Evolutionary conservation across 1,140 invertebrate genomes (phyloP).

Genomic region (Nymphalis io): DNA sequence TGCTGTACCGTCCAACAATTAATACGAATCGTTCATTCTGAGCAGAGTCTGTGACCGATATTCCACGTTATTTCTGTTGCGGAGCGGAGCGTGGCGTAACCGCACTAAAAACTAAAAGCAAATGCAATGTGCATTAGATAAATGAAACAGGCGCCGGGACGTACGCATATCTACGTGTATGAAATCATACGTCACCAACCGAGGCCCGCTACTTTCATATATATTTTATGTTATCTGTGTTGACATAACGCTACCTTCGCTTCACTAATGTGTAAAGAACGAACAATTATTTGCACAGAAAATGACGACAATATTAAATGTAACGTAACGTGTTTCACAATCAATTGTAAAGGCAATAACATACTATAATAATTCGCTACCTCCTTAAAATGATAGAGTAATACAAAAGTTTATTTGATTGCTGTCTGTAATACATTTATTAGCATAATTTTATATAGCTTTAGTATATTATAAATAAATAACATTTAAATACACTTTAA

Average conservation of each 20-base stretch:
- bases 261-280: neutral
- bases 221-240: neutral
- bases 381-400: too few relatives aligned
- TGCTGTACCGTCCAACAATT: conserved; percentile 71
- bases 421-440: too few relatives aligned
- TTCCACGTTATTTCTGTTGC: conserved; percentile 77
- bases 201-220: conserved; percentile 23
- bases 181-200: conserved; percentile 23
- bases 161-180: conserved; percentile 33
- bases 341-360: too few relatives aligned
- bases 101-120: conserved; percentile 75
- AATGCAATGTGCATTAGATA: conserved; percentile 78
- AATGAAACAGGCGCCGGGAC: conserved; percentile 57
- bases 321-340: too few relatives aligned
- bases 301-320: neutral
- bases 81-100: conserved; percentile 67
- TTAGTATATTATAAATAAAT: too few relatives aligned
- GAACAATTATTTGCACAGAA: neutral
- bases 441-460: too few relatives aligned
- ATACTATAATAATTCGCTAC: too few relatives aligned
- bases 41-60: conserved; percentile 76
- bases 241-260: conserved; percentile 10
- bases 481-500: too few relatives aligned
- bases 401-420: too few relatives aligned
- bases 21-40: conserved; percentile 68